Evolutionary conservation across 1,140 invertebrate genomes (phyloP).

Genomic region (Heliconius hermathena): DNA sequence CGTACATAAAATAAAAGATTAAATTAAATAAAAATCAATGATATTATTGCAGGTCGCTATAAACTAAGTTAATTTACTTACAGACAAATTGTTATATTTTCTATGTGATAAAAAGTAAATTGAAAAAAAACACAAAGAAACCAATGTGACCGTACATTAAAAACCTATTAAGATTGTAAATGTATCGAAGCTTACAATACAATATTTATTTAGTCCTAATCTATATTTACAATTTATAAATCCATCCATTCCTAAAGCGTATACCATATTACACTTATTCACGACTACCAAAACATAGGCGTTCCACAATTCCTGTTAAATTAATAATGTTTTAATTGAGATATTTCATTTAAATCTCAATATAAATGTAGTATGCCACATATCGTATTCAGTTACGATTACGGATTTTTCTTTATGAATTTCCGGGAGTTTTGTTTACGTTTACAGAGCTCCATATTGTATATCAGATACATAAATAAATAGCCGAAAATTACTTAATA

Average conservation of each 20-base stretch:
- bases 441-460: no score
- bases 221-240: slow-evolving; percentile 29
- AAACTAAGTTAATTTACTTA: background rate
- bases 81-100: background rate
- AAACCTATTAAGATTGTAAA: background rate
- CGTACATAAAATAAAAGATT: slow-evolving; percentile 7
- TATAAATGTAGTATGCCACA: no score
- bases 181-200: background rate
- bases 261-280: slow-evolving; percentile 23
- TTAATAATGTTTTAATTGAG: background rate
- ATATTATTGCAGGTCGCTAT: background rate
- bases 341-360: background rate
- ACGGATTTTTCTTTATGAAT: no score
- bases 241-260: slow-evolving; percentile 37
- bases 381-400: no score
- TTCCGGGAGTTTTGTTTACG: no score
- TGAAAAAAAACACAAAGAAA: background rate
- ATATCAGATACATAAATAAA: background rate
- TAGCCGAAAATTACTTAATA: background rate
- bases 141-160: background rate
- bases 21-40: slow-evolving; percentile 17
- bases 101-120: background rate
- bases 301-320: background rate
- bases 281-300: background rate
- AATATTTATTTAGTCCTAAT: slow-evolving; percentile 27